A percentile compares a stretch with the other conserved stretches of the same genome.
These are phyloP conservation scores for Syngnathus rostellatus DNA, from an alignment of 2,797 vertebrate species.

Conservation along the genomic window DNA sequence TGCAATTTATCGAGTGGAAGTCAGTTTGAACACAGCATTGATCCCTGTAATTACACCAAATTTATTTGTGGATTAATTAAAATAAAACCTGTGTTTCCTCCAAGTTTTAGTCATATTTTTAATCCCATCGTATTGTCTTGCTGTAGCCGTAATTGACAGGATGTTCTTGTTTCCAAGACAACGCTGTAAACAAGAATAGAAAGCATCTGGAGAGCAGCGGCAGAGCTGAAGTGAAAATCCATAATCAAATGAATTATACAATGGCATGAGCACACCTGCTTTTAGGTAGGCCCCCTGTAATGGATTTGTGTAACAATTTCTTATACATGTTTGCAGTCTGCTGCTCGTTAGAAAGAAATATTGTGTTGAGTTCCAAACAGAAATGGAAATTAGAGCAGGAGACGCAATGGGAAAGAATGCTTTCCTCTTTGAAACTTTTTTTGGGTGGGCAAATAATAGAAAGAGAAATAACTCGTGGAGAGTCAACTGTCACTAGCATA, in stretches of 20 bases:
- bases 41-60: slow-evolving; percentile 67
- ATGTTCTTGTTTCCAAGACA: slow-evolving; percentile 44
- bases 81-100: slow-evolving; percentile 26
- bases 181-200: slow-evolving; percentile 30
- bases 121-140: slow-evolving; percentile 15
- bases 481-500: no score
- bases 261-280: slow-evolving; percentile 42
- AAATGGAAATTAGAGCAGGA: slow-evolving; percentile 14
- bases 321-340: slow-evolving; percentile 27
- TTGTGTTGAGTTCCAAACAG: slow-evolving; percentile 38
- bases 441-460: no score
- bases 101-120: slow-evolving; percentile 1
- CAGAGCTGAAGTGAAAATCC: slow-evolving; percentile 40
- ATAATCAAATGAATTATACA: slow-evolving; percentile 51
- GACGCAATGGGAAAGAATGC: slow-evolving; percentile 26
- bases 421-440: no score
- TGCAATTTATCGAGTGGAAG: slow-evolving; percentile 65
- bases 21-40: slow-evolving; percentile 67
- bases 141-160: slow-evolving; percentile 21
- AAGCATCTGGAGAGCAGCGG: slow-evolving; percentile 23
- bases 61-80: slow-evolving; percentile 60
- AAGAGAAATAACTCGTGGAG: background rate
- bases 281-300: slow-evolving; percentile 33
- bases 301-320: slow-evolving; percentile 41
- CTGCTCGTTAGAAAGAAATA: slow-evolving; percentile 21